These are phyloP conservation scores for Oxyura jamaicensis DNA, from an alignment of 2,113 vertebrate species.

Conservation along the genomic window DNA sequence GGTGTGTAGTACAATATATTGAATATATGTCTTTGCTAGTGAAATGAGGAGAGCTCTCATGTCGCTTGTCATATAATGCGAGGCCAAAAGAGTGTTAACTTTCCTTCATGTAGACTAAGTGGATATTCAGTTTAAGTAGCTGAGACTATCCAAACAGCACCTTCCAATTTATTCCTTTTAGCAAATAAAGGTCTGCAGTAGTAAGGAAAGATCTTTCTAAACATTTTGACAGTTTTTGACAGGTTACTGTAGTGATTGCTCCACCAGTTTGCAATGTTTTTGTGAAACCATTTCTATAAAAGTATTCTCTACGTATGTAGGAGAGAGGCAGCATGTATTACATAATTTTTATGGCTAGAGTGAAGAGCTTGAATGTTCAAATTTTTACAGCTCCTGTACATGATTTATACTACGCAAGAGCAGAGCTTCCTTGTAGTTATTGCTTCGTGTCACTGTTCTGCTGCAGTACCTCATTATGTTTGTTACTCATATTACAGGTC, in stretches of 20 bases:
- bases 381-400: neutral
- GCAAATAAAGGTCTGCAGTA: constrained; percentile 24
- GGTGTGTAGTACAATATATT: neutral
- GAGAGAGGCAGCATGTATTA: neutral
- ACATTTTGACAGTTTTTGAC: constrained; percentile 54
- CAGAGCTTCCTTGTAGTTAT: neutral
- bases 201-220: constrained; percentile 21
- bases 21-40: neutral
- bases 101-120: neutral
- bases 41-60: neutral
- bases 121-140: neutral
- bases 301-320: constrained; percentile 22
- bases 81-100: neutral
- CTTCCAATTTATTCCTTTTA: neutral
- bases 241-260: constrained; percentile 36
- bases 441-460: neutral
- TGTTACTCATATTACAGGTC: neutral
- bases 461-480: neutral
- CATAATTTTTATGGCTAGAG: constrained; percentile 9
- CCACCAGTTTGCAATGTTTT: constrained; percentile 30
- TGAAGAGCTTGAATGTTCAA: neutral
- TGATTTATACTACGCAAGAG: neutral
- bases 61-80: neutral
- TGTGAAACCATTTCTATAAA: neutral
- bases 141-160: neutral